Conservation (phyloP, 2,797 vertebrate genomes). For the Gouania willdenowi region DNA sequence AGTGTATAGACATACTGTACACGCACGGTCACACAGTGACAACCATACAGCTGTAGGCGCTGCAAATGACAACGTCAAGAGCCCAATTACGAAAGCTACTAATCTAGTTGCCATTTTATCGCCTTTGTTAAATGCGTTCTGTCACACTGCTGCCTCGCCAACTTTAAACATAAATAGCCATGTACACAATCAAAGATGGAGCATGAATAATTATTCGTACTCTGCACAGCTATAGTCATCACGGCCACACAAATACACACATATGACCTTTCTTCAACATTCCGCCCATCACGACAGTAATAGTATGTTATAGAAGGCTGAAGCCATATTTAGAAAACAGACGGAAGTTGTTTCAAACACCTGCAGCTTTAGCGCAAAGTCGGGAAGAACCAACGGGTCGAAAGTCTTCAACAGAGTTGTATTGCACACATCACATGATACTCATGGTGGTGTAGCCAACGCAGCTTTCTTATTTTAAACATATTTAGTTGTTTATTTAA, state of each 20-base stretch:
- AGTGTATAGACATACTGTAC: background rate
- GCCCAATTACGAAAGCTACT: conserved; percentile 62
- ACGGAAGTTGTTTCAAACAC: conserved; percentile 48
- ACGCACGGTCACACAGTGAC: conserved; percentile 5
- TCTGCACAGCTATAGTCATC: too few species aligned
- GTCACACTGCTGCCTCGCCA: conserved; percentile 28
- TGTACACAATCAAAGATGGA: too few species aligned
- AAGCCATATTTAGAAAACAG: conserved; percentile 55
- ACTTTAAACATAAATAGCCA: conserved; percentile 4
- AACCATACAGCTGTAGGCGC: conserved; percentile 28
- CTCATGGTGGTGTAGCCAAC: too few species aligned
- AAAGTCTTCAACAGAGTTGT: too few species aligned
- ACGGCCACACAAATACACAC: background rate
- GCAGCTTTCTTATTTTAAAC: too few species aligned
- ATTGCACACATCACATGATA: too few species aligned
- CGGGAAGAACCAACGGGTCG: too few species aligned
- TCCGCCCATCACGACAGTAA: conserved; percentile 31
- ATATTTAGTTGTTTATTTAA: too few species aligned
- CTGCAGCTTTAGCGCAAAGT: conserved; percentile 29
- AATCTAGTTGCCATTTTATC: conserved; percentile 56
- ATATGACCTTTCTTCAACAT: conserved; percentile 26
- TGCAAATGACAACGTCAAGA: conserved; percentile 59
- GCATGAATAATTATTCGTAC: too few species aligned
- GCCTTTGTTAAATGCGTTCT: conserved; percentile 41
- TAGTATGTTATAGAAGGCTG: conserved; percentile 40